These are phyloP conservation scores for Phalacrocorax aristotelis DNA, from an alignment of 2,113 vertebrate genomes.

Conservation along the genomic window DNA sequence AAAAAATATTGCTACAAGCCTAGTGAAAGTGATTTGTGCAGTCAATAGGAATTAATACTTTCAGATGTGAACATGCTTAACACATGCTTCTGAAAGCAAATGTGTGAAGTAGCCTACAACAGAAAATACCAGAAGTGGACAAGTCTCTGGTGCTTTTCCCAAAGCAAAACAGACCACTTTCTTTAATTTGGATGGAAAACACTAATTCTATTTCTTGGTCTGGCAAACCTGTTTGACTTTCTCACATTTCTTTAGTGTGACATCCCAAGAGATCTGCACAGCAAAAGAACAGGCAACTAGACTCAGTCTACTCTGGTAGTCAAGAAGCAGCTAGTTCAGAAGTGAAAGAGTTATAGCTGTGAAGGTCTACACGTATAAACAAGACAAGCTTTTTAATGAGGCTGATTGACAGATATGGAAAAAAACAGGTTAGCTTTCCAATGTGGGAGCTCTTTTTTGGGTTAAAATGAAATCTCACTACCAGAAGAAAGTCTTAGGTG, in stretches of 20 bases:
- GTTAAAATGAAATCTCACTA: background rate
- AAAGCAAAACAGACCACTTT: background rate
- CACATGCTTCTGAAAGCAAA: background rate
- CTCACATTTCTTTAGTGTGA: background rate
- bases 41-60: background rate
- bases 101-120: background rate
- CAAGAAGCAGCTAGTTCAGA: background rate
- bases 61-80: background rate
- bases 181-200: background rate
- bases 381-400: background rate
- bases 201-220: background rate
- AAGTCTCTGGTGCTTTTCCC: background rate
- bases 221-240: background rate
- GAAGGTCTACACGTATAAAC: background rate
- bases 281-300: background rate
- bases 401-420: background rate
- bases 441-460: accelerated
- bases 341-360: background rate
- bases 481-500: background rate
- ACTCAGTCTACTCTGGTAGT: background rate
- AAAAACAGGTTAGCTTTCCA: background rate
- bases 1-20: background rate
- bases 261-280: background rate
- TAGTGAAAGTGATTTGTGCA: background rate
- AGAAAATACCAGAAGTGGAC: background rate